phyloP scores from a whole-genome alignment of 2,888 invertebrate species.

The Dermolepida albohirtum region DNA sequence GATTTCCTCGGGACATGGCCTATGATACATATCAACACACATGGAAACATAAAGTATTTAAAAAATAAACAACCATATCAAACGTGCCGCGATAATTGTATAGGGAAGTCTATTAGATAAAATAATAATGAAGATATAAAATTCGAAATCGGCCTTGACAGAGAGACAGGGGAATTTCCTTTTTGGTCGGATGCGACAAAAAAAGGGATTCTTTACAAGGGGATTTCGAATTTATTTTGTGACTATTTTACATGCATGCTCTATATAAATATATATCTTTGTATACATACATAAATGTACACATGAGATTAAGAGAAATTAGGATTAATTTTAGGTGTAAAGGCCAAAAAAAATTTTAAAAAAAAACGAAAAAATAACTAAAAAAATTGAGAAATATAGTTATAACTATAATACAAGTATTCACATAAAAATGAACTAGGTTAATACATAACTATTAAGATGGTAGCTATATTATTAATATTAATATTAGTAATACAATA shows the following conservation, averaged over 20 bases:
- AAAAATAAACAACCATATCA: constrained; percentile 55
- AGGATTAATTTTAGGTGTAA: constrained; percentile 35
- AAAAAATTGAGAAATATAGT: constrained; percentile 34
- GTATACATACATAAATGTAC: too few relatives aligned
- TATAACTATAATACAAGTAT: constrained; percentile 33
- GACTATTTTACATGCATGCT: constrained; percentile 31
- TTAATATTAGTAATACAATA: constrained; percentile 14
- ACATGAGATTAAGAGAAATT: constrained; percentile 52
- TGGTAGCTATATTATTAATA: not conserved
- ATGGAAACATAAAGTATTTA: constrained; percentile 9
- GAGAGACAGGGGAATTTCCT: constrained; percentile 45
- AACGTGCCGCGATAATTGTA: constrained; percentile 61
- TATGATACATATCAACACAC: constrained; percentile 58
- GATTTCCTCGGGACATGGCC: constrained; percentile 56
- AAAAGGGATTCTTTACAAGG: constrained; percentile 18
- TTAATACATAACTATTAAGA: constrained; percentile 12
- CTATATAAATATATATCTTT: constrained; percentile 16
- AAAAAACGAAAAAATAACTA: constrained; percentile 2
- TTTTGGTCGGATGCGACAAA: not conserved
- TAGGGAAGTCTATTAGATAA: constrained; percentile 9
- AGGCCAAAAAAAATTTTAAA: constrained; percentile 30
- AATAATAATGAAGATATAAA: constrained; percentile 14
- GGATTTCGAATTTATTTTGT: constrained; percentile 32
- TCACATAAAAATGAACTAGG: not conserved
- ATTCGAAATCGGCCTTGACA: constrained; percentile 31